Evolutionary conservation across 2,113 vertebrate species (phyloP).

Genomic region (Plecturocebus donacophilus): DNA sequence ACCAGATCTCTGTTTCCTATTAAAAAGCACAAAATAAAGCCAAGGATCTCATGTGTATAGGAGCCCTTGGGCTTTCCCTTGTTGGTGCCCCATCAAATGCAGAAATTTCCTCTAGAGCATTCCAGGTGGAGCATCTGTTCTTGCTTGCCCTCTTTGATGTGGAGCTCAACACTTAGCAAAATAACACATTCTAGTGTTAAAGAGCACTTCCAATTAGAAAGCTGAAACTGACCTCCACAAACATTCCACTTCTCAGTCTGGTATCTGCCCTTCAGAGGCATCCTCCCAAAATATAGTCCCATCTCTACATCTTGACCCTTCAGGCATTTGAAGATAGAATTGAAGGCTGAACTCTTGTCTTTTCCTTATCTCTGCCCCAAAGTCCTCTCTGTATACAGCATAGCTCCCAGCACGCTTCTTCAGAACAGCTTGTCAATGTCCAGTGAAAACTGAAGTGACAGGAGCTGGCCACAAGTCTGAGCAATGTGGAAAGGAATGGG

Average conservation of each 20-base stretch:
- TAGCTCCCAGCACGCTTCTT: background rate
- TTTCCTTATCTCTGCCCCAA: background rate
- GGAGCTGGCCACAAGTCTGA: background rate
- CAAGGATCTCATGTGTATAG: background rate
- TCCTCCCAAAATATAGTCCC: background rate
- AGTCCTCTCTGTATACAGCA: background rate
- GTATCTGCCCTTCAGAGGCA: background rate
- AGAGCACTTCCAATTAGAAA: background rate
- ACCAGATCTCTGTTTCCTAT: background rate
- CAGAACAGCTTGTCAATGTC: background rate
- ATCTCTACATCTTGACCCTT: background rate
- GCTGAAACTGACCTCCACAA: background rate
- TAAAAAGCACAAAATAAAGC: background rate
- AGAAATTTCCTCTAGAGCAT: background rate
- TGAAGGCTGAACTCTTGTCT: background rate
- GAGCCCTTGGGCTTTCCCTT: background rate
- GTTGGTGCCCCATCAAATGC: background rate
- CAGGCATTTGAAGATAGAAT: background rate
- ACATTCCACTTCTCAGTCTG: background rate
- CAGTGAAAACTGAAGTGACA: background rate
- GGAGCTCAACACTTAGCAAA: background rate
- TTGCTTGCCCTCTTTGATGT: background rate
- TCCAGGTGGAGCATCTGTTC: background rate
- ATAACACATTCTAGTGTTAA: background rate
- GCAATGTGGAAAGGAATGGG: background rate